Percentiles rank a stretch among this genome's conserved stretches.
phyloP scores from a whole-genome alignment of 1,140 invertebrate genomes.

The Mercenaria mercenaria region DNA sequence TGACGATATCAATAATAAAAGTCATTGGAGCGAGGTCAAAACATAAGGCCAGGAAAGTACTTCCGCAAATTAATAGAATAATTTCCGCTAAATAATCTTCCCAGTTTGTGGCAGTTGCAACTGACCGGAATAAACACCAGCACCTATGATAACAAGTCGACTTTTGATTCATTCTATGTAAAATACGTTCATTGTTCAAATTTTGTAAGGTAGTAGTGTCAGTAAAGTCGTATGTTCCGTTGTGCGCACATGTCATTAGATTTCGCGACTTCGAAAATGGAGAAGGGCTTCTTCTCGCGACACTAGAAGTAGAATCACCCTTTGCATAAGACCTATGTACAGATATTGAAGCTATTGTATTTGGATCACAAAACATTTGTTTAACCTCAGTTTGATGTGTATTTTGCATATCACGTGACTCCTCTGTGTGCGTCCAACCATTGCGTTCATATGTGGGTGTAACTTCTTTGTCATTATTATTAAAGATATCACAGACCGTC shows the following conservation, averaged over 20 bases:
- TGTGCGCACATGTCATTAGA: background rate
- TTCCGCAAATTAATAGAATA: slow-evolving; percentile 24
- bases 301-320: slow-evolving; percentile 40
- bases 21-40: slow-evolving; percentile 44
- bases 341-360: slow-evolving; percentile 5
- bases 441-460: background rate
- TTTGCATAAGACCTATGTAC: slow-evolving; percentile 57
- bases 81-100: slow-evolving; percentile 37
- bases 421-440: background rate
- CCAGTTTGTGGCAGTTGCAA: background rate
- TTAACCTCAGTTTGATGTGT: slow-evolving; percentile 7
- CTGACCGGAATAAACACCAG: background rate
- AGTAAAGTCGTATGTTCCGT: background rate
- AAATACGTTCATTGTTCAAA: slow-evolving; percentile 57
- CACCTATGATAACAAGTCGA: background rate
- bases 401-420: background rate
- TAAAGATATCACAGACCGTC: slow-evolving; percentile 1
- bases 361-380: slow-evolving; percentile 4
- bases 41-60: slow-evolving; percentile 50
- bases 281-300: slow-evolving; percentile 44
- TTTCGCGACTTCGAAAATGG: slow-evolving; percentile 20
- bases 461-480: slow-evolving; percentile 5
- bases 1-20: slow-evolving; percentile 9
- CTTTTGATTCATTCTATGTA: slow-evolving; percentile 37
- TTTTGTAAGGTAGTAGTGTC: slow-evolving; percentile 51